Evolutionary conservation across 2,113 vertebrate species (phyloP).

Genomic region (Alethe castanea): DNA sequence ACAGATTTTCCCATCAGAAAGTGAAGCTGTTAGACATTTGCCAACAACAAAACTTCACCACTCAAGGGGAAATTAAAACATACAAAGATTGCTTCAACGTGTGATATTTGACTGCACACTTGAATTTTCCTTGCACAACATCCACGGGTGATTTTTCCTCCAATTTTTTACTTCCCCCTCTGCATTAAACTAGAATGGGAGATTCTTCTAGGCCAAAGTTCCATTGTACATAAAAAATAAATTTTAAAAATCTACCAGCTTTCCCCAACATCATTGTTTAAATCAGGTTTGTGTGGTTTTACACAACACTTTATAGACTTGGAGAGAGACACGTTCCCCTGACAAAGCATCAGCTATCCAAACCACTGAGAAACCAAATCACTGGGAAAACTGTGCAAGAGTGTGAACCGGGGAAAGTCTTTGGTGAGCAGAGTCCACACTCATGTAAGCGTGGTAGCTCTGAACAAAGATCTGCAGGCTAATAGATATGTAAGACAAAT

Average conservation of each 20-base stretch:
- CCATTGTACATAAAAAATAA: neutral
- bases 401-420: neutral
- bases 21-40: neutral
- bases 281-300: conserved; percentile 26
- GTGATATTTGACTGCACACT: neutral
- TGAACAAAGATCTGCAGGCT: conserved; percentile 53
- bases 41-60: conserved; percentile 3
- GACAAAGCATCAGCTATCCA: conserved; percentile 21
- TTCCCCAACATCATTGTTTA: conserved; percentile 16
- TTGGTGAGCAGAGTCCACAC: neutral
- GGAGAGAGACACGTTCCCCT: neutral
- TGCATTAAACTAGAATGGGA: neutral
- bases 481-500: conserved; percentile 62
- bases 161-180: neutral
- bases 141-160: neutral
- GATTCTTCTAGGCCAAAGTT: neutral
- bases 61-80: conserved; percentile 2
- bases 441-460: conserved; percentile 50
- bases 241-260: neutral
- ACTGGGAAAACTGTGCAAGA: neutral
- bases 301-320: neutral
- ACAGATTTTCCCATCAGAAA: conserved; percentile 33
- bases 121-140: neutral
- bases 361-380: neutral
- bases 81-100: neutral